These are phyloP conservation scores for Pteria penguin DNA, from an alignment of 2,888 invertebrate genomes.

Conservation along the genomic window DNA sequence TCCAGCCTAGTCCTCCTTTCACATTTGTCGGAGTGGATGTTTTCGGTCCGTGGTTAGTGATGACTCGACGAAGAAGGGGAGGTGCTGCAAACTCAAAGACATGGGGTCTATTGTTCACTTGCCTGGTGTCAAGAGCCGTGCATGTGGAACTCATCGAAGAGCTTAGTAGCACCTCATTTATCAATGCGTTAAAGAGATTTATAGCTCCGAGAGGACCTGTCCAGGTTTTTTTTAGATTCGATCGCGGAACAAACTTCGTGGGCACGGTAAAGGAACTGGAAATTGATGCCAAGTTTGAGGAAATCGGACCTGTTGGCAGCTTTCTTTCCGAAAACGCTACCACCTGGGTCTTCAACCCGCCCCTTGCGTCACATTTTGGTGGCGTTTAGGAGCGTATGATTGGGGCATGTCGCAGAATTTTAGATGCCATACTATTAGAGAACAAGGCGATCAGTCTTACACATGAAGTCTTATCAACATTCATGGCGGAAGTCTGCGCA, in stretches of 20 bases:
- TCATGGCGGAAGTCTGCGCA: slow-evolving; percentile 43
- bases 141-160: slow-evolving; percentile 49
- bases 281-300: slow-evolving; percentile 14
- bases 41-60: slow-evolving; percentile 33
- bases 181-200: slow-evolving; percentile 30
- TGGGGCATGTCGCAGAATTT: slow-evolving; percentile 33
- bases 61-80: slow-evolving; percentile 23
- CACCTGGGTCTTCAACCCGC: slow-evolving; percentile 44
- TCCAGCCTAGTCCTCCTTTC: slow-evolving; percentile 34
- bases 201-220: slow-evolving; percentile 29
- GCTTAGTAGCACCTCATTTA: slow-evolving; percentile 9
- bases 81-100: slow-evolving; percentile 31
- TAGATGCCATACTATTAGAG: slow-evolving; percentile 30
- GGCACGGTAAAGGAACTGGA: slow-evolving; percentile 25
- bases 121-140: slow-evolving; percentile 38
- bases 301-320: slow-evolving; percentile 16
- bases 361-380: slow-evolving; percentile 39
- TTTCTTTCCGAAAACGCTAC: neutral
- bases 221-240: slow-evolving; percentile 13
- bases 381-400: slow-evolving; percentile 47
- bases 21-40: slow-evolving; percentile 46
- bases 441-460: slow-evolving; percentile 31
- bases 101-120: slow-evolving; percentile 49
- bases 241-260: slow-evolving; percentile 36
- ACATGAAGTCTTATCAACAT: slow-evolving; percentile 33